Evolutionary conservation across 35 echinoderm and acorn worm species (phyloP), one percentile per base, ranked within the genome.

Genomic region (Apostichopus japonicus): DNA sequence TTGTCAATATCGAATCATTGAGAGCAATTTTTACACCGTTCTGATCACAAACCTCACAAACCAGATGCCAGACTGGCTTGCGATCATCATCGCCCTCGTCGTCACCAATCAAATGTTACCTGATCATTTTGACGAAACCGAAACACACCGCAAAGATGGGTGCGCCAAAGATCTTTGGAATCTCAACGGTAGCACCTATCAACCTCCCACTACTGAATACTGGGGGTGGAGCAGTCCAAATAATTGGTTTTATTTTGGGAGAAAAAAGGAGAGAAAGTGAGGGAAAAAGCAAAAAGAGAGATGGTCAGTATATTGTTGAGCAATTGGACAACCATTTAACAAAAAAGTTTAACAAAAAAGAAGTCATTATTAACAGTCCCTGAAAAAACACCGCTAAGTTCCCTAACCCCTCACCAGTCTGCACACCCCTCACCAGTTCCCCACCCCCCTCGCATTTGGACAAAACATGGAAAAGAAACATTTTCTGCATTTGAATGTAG

Each of bases 231-330:
- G 79, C 23, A 82, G 79, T 67, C 59, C 59, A 89, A 89, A 65
- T 72, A 87, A 87, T 25, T 54, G 53, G 24, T 80, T 59, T 61
- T 57, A 24, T 84, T 80, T 73, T 72, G 92, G 53, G 55, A 88
- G 24, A 90, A 94, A 90, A 79, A 80, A 17, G 76, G 86, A 80
- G 72, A 90, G 56, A 90, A 94, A 86, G 56, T 90, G 86, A 87
- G 86, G 77, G 63, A 94, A 94, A 90, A 94, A 90, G 93, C 33
- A 87, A 57, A 78, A 90, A 94, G 86, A 94, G 90, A 90, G 73
- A 90, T 55, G 67, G 88, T 90, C 88, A 90, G 88, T 90, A 23
- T 76, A 17, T 54, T 65, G 84, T 27, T 79, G 51, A 27, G 51
- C 10, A 53, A 86, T 53, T 14, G 33, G 11, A 10, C 53, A 33